Percentiles rank a stretch among this genome's conserved stretches.
phyloP scores from a whole-genome alignment of 2,888 invertebrate species.

The Conops quadrifasciatus region DNA sequence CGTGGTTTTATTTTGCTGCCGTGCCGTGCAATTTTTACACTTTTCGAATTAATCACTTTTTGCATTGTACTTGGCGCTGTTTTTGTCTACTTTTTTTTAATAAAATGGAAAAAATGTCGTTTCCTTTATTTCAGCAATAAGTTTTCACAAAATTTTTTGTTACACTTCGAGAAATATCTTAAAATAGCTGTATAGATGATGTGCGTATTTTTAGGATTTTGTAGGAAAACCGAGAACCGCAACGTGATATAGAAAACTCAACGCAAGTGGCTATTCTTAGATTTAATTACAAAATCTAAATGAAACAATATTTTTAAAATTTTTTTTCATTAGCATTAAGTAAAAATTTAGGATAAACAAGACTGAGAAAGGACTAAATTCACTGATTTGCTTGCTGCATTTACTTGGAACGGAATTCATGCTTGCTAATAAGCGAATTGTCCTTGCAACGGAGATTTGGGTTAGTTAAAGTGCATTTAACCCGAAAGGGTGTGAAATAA shows the following conservation, averaged over 20 bases:
- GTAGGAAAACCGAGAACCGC: conserved; percentile 40
- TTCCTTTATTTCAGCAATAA: conserved; percentile 13
- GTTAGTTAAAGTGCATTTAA: too few species aligned
- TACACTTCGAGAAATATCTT: conserved; percentile 28
- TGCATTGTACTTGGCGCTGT: neutral
- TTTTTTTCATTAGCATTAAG: neutral
- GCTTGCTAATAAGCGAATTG: too few species aligned
- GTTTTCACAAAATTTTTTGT: conserved; percentile 24
- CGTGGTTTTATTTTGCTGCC: neutral
- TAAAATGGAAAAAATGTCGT: conserved; percentile 4
- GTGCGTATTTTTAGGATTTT: conserved; percentile 51
- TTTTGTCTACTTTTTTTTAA: conserved; percentile 1
- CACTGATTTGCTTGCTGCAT: too few species aligned
- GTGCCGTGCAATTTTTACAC: neutral
- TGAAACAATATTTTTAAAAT: neutral
- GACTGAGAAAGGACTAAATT: too few species aligned
- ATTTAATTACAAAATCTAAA: too few species aligned
- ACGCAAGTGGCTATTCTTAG: conserved; percentile 37
- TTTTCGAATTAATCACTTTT: conserved; percentile 7
- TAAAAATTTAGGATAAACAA: neutral
- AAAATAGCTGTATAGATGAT: conserved; percentile 34
- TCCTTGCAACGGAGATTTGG: too few species aligned
- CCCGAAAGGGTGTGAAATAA: too few species aligned
- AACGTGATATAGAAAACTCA: conserved; percentile 38
- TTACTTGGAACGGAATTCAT: too few species aligned